Base-by-base conservation (phyloP, 2,797 vertebrate species). In the Poecilia wingei region DNA sequence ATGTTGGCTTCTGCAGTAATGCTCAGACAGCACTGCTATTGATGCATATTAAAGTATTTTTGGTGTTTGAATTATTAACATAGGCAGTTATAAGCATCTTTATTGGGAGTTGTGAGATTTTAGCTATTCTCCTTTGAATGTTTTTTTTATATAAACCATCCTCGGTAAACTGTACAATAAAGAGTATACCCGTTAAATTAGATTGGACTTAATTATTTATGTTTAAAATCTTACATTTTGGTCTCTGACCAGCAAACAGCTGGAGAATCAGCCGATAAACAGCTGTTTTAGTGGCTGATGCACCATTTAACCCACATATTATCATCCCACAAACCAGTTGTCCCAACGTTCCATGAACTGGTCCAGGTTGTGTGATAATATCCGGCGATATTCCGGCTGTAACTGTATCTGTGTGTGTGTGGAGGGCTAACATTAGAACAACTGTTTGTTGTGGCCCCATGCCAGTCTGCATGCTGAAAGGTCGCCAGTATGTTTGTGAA, bases 371-470 rank as follows among this genome's bases (percentile, higher is more conserved):
- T 93, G 89, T 92, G 92, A 93, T 91, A 85, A 89, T 84, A 86
- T 82, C 77, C 28, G 4, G 55, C 51, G 80, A 90, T 82, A 89
- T 94, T 89, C 43, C 13, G 74, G 78, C 85, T 88, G 94, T 93
- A 95, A 95, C 91, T 80, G 59, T 86, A 95, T 84, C 80, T 53
- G 78, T 25, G 33, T 57, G 61, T 14, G 64, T 14, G 77, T 68
- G 81, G 0, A 66, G 84, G 90, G 86, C 93, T 94, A 94, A 92
- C 85, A 83, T 82, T 77, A 84, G 89, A 93, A 86, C 94, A 95
- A 92, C 95, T 95, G 95, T 93, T 92, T 90, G 79, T 76, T 83
- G 87, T 91, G 93, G 94, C 91, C 0, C 9, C 76, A 80, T 55
- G 86, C 93, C 94, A 92, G 89, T 68, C 78, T 75, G 82, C 73